phyloP scores from a whole-genome alignment of 2,888 invertebrate species.

The Drosophila neonasuta region DNA sequence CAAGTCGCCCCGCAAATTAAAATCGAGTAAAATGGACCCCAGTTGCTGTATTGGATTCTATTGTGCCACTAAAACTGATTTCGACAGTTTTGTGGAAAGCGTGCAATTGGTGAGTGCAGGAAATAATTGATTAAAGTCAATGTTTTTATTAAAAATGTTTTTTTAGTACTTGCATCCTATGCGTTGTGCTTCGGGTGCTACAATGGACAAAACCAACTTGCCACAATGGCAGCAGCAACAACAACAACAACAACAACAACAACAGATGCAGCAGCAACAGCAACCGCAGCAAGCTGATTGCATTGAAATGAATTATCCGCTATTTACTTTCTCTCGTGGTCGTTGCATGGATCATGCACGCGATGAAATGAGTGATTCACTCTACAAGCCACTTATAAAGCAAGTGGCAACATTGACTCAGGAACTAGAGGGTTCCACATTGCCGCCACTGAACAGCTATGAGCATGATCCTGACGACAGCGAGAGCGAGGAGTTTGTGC shows the following conservation, averaged over 20 bases:
- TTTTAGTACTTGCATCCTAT: constrained; percentile 84
- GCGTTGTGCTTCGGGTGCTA: constrained; percentile 77
- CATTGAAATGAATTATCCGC: constrained; percentile 87
- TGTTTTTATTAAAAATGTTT: background rate
- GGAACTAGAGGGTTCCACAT: constrained; percentile 81
- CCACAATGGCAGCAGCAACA: constrained; percentile 43
- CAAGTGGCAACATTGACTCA: constrained; percentile 84
- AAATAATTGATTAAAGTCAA: background rate
- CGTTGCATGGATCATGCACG: constrained; percentile 84
- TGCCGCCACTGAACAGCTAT: constrained; percentile 67
- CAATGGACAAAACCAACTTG: constrained; percentile 60
- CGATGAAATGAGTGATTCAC: constrained; percentile 79
- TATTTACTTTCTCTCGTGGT: constrained; percentile 91
- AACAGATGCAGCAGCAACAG: constrained; percentile 38
- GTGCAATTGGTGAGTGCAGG: constrained; percentile 84
- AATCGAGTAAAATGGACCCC: constrained; percentile 93
- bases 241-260: background rate
- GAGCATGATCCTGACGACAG: constrained; percentile 84
- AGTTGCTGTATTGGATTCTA: constrained; percentile 96
- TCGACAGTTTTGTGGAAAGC: constrained; percentile 88
- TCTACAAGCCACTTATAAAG: constrained; percentile 84
- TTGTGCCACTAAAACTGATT: constrained; percentile 88
- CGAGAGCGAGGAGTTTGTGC: constrained; percentile 89
- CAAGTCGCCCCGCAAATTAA: constrained; percentile 91
- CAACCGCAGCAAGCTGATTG: constrained; percentile 53